Base-by-base conservation (phyloP, 2,113 vertebrate species). In the Pedionomus torquatus region DNA sequence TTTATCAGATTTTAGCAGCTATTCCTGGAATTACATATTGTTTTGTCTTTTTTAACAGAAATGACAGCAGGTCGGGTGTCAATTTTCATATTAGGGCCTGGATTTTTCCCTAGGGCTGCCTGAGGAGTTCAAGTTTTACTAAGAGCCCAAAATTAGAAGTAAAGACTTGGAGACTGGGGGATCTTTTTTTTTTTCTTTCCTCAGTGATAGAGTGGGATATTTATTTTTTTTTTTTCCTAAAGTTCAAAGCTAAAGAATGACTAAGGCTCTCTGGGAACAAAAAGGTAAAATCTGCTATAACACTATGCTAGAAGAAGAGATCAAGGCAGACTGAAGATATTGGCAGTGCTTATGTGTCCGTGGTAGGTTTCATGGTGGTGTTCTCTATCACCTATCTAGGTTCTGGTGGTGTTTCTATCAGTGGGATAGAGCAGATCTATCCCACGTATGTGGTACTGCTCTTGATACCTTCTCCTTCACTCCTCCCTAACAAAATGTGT, bases 1-100 rank as follows among this genome's bases (percentile, higher is more conserved):
- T 91, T 93, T 85, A 96, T 95, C 92, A 96, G 94, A 95, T 97
- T 94, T 95, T 94, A 94, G 83, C 83, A 92, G 72, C 76, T 93
- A 95, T 97, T 96, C 64, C 95, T 89, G 94, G 90, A 96, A 96
- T 96, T 88, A 71, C 76, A 86, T 90, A 72, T 88, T 93, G 64
- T 93, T 95, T 88, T 69, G 90, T 92, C 76, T 81, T 94, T 75
- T 77, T 71, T 16, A 89, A 17, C 61, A 1, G 4, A 83, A 87
- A 48, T 74, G 90, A 76, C 90, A 96, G 63, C 63, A 72, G n/a
- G 49, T 70, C 57, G 21, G 33, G 76, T 68, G 65, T 97, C 76
- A 41, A 17, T 92, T 94, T 95, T 93, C 85, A 61, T 79, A 77
- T 83, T 8, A 33, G 54, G 33, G 20, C 26, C 37, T 86, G 24